These are phyloP conservation scores for Epinephelus fuscoguttatus DNA, from an alignment of 2,113 vertebrate species.

Conservation along the genomic window DNA sequence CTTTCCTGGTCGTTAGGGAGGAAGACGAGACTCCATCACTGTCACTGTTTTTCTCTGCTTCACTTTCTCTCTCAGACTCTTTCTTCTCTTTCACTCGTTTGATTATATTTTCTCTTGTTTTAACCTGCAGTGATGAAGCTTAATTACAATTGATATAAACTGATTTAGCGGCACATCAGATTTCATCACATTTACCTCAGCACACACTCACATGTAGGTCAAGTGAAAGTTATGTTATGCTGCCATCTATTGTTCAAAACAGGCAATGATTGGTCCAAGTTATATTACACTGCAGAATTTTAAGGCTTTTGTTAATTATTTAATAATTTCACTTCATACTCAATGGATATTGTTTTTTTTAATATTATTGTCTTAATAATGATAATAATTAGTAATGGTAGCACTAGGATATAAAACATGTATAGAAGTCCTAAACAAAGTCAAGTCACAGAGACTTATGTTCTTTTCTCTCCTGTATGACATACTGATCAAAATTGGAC, in stretches of 20 bases:
- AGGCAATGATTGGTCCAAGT: neutral
- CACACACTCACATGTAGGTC: neutral
- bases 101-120: neutral
- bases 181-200: neutral
- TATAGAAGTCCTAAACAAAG: neutral
- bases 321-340: neutral
- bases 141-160: neutral
- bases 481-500: neutral
- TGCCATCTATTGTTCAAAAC: constrained; percentile 66
- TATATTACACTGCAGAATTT: neutral
- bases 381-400: neutral
- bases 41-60: constrained; percentile 14
- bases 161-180: neutral
- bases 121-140: neutral
- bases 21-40: constrained; percentile 40
- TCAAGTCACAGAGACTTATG: neutral
- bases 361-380: neutral
- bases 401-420: neutral
- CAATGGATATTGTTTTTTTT: neutral
- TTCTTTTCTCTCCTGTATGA: neutral
- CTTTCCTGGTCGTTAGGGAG: constrained; percentile 61
- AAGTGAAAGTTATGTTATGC: constrained; percentile 36
- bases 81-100: neutral
- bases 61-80: neutral
- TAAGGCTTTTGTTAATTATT: too few species aligned